These are phyloP conservation scores for Argyrosomus japonicus DNA, from an alignment of 2,113 vertebrate genomes.

Conservation along the genomic window DNA sequence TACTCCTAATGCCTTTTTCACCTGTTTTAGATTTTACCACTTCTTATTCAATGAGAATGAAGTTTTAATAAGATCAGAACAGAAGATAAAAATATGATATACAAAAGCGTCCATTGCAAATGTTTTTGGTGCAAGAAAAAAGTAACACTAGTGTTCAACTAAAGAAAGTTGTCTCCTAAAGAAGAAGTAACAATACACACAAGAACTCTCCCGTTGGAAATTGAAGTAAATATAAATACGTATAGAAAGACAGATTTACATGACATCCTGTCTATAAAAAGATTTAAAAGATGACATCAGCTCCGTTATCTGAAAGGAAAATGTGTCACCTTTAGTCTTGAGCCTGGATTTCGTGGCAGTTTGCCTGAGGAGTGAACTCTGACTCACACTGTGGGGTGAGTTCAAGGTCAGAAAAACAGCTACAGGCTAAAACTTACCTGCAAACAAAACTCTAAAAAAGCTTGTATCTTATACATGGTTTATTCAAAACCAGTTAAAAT, in stretches of 20 bases:
- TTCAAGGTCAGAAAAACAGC: slow-evolving; percentile 36
- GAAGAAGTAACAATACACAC: too few relatives aligned
- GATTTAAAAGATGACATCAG: neutral
- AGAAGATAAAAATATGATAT: neutral
- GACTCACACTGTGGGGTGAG: neutral
- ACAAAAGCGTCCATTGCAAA: neutral
- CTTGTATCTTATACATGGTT: neutral
- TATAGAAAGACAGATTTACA: neutral
- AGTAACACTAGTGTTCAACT: neutral
- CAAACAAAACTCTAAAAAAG: neutral
- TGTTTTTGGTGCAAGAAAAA: neutral
- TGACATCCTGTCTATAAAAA: neutral
- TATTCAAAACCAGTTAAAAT: neutral
- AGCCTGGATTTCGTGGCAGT: neutral
- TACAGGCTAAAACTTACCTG: neutral
- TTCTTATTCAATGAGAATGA: neutral
- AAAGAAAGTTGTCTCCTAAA: neutral
- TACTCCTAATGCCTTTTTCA: slow-evolving; percentile 4
- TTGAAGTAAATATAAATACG: neutral
- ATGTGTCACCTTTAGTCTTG: neutral
- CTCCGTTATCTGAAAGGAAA: neutral
- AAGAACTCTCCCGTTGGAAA: neutral
- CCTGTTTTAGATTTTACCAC: neutral
- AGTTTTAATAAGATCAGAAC: neutral
- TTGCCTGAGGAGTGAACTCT: slow-evolving; percentile 27